Evolutionary conservation across 2,888 invertebrate genomes (phyloP), one percentile per base, ranked within the genome.

Genomic region (Augochlorella aurata): DNA sequence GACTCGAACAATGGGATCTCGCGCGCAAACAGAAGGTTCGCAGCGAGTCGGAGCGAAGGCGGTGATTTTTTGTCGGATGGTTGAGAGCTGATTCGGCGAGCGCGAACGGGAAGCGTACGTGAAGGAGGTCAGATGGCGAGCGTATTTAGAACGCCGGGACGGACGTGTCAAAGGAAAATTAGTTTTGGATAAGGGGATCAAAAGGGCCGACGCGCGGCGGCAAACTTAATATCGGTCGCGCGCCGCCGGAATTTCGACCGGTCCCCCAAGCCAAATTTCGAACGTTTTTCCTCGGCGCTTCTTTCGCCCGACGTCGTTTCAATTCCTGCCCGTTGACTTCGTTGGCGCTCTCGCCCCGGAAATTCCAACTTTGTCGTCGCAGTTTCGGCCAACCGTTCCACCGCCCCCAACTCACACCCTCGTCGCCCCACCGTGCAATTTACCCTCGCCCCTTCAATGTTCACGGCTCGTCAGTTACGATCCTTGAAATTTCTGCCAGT

Each of bases 101-200:
- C 71, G 71, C 58, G 65, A 70, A 74, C n/a, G 67, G 58, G 58
- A 78, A 63, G 52, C 44, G 67, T 29, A 74, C 58, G 67, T 50
- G 71, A 66, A 38, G 77, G 61, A 72, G 83, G 79, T 83, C 83
- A 79, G 83, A 85, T 77, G 72, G 63, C 65, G 79, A 83, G 87
- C 77, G 72, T 76, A 80, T 87, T 87, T 85, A 77, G 65, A 71
- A 49, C 45, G 79, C 38, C 38, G 38, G 38, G 5, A 52, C 67
- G 68, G 12, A 71, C 67, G 77, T 69, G 79, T 80, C 81, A 78
- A 82, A 87, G 74, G 82, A 70, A 85, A 88, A 82, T 88, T 87
- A 87, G 82, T 87, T 87, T 84, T 61, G 73, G 66, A 79, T 83
- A 87, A 85, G 74, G 70, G 81, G 72, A 79, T 87, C 81, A 74